A percentile compares a stretch with the other conserved stretches of the same genome.
phyloP scores from a whole-genome alignment of 1,140 invertebrate genomes.

The Drusus annulatus region DNA sequence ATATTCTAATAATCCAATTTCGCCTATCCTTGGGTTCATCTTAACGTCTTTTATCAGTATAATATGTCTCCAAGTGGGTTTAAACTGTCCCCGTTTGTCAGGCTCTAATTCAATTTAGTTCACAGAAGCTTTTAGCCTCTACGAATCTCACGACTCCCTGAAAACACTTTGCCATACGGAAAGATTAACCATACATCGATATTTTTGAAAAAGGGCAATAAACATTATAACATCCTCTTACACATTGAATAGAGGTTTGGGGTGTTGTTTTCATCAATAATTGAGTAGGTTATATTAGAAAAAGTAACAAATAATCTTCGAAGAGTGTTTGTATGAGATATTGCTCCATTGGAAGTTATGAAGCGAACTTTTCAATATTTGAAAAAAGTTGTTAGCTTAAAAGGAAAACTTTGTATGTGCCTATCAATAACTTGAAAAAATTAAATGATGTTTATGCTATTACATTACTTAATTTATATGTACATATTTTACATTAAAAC shows the following conservation, averaged over 20 bases:
- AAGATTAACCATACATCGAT: constrained; percentile 21
- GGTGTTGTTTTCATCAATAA: background rate
- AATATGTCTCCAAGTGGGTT: constrained; percentile 25
- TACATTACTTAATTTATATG: no score
- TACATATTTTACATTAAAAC: no score
- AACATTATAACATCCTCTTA: background rate
- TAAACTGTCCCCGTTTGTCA: constrained; percentile 31
- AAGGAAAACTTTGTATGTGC: no score
- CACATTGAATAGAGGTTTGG: background rate
- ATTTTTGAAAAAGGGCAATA: background rate
- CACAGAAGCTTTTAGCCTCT: constrained; percentile 27
- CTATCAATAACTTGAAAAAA: no score
- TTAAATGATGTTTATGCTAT: no score
- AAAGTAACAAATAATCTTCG: background rate
- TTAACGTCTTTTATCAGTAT: constrained; percentile 10
- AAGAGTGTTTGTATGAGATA: background rate
- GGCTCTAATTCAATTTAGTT: constrained; percentile 36
- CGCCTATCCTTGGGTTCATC: background rate
- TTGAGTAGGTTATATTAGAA: background rate
- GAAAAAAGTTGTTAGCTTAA: no score
- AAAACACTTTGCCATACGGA: constrained; percentile 25
- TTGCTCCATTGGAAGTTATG: background rate
- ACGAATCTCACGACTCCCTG: constrained; percentile 4
- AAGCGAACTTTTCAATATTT: no score
- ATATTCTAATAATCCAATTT: no score